Percentiles rank a stretch among this genome's conserved stretches.
Evolutionary conservation across 2,888 invertebrate species (phyloP).

Genomic region (Drosophila rellima): DNA sequence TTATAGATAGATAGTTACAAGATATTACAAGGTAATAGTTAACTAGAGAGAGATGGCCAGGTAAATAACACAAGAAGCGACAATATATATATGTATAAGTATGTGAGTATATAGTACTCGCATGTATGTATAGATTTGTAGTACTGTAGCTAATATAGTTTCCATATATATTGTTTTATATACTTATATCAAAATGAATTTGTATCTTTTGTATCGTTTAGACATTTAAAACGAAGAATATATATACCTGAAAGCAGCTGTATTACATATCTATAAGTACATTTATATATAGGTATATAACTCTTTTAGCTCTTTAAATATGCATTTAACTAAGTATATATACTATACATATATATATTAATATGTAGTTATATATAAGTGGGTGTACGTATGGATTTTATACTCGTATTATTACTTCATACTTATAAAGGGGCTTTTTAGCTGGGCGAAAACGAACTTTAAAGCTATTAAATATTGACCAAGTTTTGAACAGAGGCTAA

Average conservation of each 20-base stretch:
- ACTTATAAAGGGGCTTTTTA: constrained; percentile 9
- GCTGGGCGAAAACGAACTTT: constrained; percentile 44
- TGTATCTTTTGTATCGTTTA: constrained; percentile 21
- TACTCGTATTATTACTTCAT: background rate
- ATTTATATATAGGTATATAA: constrained; percentile 50
- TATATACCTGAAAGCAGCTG: constrained; percentile 66
- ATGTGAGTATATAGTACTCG: constrained; percentile 24
- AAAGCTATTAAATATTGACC: constrained; percentile 44
- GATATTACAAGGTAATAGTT: constrained; percentile 37
- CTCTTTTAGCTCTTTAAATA: constrained; percentile 44
- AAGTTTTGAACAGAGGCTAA: constrained; percentile 50
- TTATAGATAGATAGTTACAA: constrained; percentile 53
- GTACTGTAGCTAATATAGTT: constrained; percentile 36
- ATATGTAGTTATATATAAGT: constrained; percentile 41
- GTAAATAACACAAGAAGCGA: constrained; percentile 55
- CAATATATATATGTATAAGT: constrained; percentile 39
- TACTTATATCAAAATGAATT: constrained; percentile 61
- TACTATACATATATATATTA: constrained; percentile 26
- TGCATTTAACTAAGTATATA: constrained; percentile 41
- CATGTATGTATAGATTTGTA: constrained; percentile 26
- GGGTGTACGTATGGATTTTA: constrained; percentile 11
- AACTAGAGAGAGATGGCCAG: constrained; percentile 42
- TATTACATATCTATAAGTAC: constrained; percentile 59
- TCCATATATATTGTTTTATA: constrained; percentile 52
- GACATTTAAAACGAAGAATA: constrained; percentile 70